Evolutionary conservation across 2,888 invertebrate species (phyloP), one percentile per base, ranked within the genome.

Genomic region (Chromoteleia sp.): DNA sequence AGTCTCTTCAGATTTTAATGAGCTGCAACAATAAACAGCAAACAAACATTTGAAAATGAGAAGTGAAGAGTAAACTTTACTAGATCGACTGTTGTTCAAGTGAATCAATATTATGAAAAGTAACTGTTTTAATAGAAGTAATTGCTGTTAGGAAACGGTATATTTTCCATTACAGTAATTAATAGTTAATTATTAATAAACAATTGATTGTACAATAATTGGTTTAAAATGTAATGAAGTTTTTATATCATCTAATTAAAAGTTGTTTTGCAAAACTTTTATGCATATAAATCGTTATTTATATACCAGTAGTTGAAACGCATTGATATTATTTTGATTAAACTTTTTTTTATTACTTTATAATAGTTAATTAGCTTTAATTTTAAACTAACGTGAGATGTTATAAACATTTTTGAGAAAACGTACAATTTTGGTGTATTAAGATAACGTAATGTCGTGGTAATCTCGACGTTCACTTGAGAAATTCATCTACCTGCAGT

Each of bases 81-180:
- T 36, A 36, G n/a, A 36, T 36, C 36, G 8, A n/a, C 36, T 36
- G 8, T 36, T 36, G 36, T 36, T 36, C 25, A 36, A 36, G 36
- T 36, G 36, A 36, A 36, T 36, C 36, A 36, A 36, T 36, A 36
- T 36, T 36, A 36, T 36, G 36, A 10, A 36, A 36, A 36, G 36
- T 36, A 36, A 36, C n/a, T 8, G 10, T 36, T 3, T 36, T 36
- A 36, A 36, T 36, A 36, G 36, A n/a, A 36, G 36, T n/a, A 36
- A 10, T 10, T 36, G 3, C n/a, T 10, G 2, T n/a, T 3, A 10
- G 2, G 36, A 36, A 8, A n/a, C 0, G n/a, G 36, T n/a, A 1
- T 10, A 36, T 36, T 8, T 36, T 36, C n/a, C n/a, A 36, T n/a
- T 36, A 36, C 8, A 7, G n/a, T 36, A 36, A 36, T 36, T 36